Evolutionary conservation across 2,113 vertebrate genomes (phyloP).

Genomic region (Strix uralensis): DNA sequence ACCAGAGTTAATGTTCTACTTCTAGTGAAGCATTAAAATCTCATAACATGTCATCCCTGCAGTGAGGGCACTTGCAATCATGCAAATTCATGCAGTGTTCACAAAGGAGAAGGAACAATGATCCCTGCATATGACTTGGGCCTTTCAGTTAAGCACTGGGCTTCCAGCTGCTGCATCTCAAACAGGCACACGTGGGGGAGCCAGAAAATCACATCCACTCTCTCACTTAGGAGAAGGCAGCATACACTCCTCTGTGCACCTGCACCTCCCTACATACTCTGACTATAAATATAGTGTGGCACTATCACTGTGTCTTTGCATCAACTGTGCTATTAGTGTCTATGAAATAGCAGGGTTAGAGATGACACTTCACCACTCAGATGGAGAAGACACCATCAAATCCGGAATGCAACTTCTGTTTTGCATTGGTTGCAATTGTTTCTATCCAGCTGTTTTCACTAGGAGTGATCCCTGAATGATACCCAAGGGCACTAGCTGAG

Average conservation of each 20-base stretch:
- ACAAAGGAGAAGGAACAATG: neutral
- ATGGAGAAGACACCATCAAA: neutral
- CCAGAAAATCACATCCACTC: neutral
- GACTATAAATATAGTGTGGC: neutral
- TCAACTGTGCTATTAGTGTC: neutral
- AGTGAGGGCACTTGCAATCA: neutral
- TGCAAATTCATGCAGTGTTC: neutral
- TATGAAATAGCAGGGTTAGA: neutral
- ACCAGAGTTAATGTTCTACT: neutral
- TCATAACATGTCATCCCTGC: neutral
- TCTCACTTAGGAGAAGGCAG: neutral
- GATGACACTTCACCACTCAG: neutral
- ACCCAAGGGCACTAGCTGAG: neutral
- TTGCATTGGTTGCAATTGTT: neutral
- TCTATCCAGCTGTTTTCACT: neutral
- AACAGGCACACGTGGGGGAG: neutral
- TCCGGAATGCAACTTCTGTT: neutral
- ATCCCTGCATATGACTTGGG: neutral
- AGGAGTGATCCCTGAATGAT: neutral
- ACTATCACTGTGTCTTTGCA: neutral
- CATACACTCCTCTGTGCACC: neutral
- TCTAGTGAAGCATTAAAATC: constrained; percentile 4
- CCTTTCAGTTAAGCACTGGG: neutral
- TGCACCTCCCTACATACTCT: neutral
- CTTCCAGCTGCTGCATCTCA: constrained; percentile 24